Base-by-base conservation (phyloP, 1,140 invertebrate genomes). In the Zeugodacus cucurbitae region DNA sequence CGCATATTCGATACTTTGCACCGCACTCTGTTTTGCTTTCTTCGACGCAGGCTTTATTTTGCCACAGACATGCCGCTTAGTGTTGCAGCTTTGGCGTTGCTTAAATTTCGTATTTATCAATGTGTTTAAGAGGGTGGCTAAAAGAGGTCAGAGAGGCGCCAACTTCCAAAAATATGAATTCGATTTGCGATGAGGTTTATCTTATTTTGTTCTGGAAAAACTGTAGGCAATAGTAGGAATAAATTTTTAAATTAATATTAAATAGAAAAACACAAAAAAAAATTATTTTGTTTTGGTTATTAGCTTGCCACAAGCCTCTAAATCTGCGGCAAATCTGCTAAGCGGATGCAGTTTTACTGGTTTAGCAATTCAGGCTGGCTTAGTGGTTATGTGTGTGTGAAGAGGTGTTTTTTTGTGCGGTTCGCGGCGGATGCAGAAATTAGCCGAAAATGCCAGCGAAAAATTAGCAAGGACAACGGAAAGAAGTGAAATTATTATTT, bases 401-500 rank as follows among this genome's bases (percentile, higher is more conserved):
- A n/a, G n/a, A n/a, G n/a, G 44, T 22, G 2, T 3, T 57, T 86
- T 3, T 26, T 82, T 3, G 26, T 48, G n/a, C 17, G 14, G 22
- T 17, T 82, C n/a, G 14, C 74, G 48, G 26, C 85, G 85, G 85
- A 86, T 34, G 85, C 44, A 58, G 29, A 86, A 86, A 86, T 86
- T 86, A 86, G 54, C 85, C 29, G 8, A 32, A 86, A 82, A 54
- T 48, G 74, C 74, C 29, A 34, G 34, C 54, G 29, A 37, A 86
- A 86, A 86, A 86, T 86, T 86, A 86, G 85, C 85, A 86, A 86
- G 54, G 85, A 86, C 85, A 86, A 59, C 57, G 85, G 57, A 86
- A 86, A 86, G 17, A 86, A 37, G 6, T 34, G 29, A 29, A 59
- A 86, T 57, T 86, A 37, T 57, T 57, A 86, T 57, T 86, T 86